Evolutionary conservation across 2,113 vertebrate species (phyloP).

Genomic region (Micronisus gabar): DNA sequence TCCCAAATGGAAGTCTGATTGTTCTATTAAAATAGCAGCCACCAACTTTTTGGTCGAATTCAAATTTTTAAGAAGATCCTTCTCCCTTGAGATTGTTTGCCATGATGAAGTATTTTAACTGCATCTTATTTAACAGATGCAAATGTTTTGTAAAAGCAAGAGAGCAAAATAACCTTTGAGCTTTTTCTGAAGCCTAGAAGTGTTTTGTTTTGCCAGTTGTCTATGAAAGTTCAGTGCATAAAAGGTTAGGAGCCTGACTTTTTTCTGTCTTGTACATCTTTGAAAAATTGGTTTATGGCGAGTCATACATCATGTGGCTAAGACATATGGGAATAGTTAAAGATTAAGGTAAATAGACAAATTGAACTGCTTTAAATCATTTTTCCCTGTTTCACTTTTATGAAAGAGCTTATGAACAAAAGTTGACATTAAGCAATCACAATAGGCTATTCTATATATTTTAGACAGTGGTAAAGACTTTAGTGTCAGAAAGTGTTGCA

Average conservation of each 20-base stretch:
- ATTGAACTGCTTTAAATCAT: slow-evolving; percentile 85
- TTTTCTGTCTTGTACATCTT: slow-evolving; percentile 78
- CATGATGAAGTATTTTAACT: slow-evolving; percentile 3
- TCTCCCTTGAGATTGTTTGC: not conserved
- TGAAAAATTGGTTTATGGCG: slow-evolving; percentile 81
- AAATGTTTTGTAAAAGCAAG: slow-evolving; percentile 49
- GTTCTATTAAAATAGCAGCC: not conserved
- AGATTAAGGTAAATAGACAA: slow-evolving; percentile 86
- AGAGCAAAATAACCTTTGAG: slow-evolving; percentile 56
- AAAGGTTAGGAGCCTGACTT: slow-evolving; percentile 79
- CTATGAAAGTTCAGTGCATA: slow-evolving; percentile 76
- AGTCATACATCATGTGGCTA: slow-evolving; percentile 80
- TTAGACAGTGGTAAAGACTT: slow-evolving; percentile 83
- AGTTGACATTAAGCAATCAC: slow-evolving; percentile 80
- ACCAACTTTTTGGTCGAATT: not conserved
- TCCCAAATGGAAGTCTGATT: not conserved
- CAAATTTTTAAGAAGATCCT: not conserved
- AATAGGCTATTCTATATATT: slow-evolving; percentile 78
- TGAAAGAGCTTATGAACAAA: slow-evolving; percentile 81
- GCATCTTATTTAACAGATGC: slow-evolving; percentile 18
- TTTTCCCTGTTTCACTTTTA: slow-evolving; percentile 79
- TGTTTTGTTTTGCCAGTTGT: slow-evolving; percentile 74
- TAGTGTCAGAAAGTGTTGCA: slow-evolving; percentile 83
- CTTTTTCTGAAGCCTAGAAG: slow-evolving; percentile 56
- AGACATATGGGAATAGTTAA: slow-evolving; percentile 84